A percentile compares a stretch with the other conserved stretches of the same genome.
These are phyloP conservation scores for Hirundichthys speculiger DNA, from an alignment of 2,113 vertebrate species.

Conservation along the genomic window DNA sequence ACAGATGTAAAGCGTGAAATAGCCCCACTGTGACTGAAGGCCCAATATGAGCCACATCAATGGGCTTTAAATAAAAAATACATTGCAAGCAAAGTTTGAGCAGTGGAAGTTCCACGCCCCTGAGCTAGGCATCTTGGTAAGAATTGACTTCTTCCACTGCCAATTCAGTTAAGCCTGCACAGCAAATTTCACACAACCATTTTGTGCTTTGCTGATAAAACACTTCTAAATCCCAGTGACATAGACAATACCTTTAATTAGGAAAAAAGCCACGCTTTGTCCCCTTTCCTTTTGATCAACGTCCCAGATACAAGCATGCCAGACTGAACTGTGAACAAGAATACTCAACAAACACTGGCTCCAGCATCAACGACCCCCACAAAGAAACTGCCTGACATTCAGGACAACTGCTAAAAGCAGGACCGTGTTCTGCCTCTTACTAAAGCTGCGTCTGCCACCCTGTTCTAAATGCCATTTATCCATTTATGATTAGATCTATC, in stretches of 20 bases:
- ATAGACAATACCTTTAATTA: slow-evolving; percentile 72
- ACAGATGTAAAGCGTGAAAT: slow-evolving; percentile 54
- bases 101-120: slow-evolving; percentile 50
- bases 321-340: slow-evolving; percentile 37
- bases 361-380: neutral
- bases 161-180: slow-evolving; percentile 68
- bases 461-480: slow-evolving; percentile 24
- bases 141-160: slow-evolving; percentile 60
- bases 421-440: slow-evolving; percentile 10
- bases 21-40: slow-evolving; percentile 45
- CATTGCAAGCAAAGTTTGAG: slow-evolving; percentile 51
- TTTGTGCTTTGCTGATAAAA: slow-evolving; percentile 76
- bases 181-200: slow-evolving; percentile 73
- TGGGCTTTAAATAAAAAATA: slow-evolving; percentile 65
- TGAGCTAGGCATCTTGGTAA: slow-evolving; percentile 71
- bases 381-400: slow-evolving; percentile 6
- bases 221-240: slow-evolving; percentile 69
- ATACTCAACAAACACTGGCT: slow-evolving; percentile 49
- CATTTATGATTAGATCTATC: slow-evolving; percentile 49
- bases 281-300: slow-evolving; percentile 62
- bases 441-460: slow-evolving; percentile 12
- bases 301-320: slow-evolving; percentile 63
- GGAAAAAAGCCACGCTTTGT: slow-evolving; percentile 61
- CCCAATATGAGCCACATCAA: slow-evolving; percentile 68
- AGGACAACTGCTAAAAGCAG: slow-evolving; percentile 12